A percentile compares a stretch with the other conserved stretches of the same genome.
phyloP scores from a whole-genome alignment of 37 sponge, comb jelly and placozoan species.

The Mnemiopsis leidyi region DNA sequence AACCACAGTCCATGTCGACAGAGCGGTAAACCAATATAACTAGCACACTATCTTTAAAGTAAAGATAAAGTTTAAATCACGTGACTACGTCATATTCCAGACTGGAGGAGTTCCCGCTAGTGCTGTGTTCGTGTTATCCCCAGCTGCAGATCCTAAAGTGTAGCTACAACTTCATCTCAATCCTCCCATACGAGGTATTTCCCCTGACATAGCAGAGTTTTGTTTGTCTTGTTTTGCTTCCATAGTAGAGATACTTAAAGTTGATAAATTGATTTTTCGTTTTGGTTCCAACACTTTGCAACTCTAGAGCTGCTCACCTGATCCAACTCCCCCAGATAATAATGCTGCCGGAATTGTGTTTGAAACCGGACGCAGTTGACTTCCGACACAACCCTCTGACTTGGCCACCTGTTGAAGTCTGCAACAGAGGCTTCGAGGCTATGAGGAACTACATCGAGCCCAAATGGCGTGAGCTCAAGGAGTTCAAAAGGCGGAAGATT shows the following conservation, averaged over 20 bases:
- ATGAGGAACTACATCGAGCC: constrained; percentile 59
- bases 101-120: constrained; percentile 33
- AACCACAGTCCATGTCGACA: too few relatives aligned
- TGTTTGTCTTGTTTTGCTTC: not conserved
- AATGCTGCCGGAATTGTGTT: not conserved
- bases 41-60: too few relatives aligned
- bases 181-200: constrained; percentile 14
- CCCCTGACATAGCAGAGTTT: too few relatives aligned
- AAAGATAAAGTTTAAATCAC: too few relatives aligned
- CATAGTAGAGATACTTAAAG: not conserved
- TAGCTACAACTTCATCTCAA: not conserved
- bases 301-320: not conserved
- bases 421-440: constrained; percentile 25
- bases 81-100: too few relatives aligned
- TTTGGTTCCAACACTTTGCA: too few relatives aligned
- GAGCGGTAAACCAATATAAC: too few relatives aligned
- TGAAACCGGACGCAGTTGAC: not conserved
- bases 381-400: constrained; percentile 62
- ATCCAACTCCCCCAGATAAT: constrained; percentile 21
- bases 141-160: constrained; percentile 1
- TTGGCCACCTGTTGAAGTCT: constrained; percentile 12
- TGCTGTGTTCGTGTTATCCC: not conserved
- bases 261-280: not conserved
- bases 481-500: constrained; percentile 50
- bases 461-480: constrained; percentile 28